Evolutionary conservation across 2,888 invertebrate species (phyloP).

Genomic region (Limnephilus rhombicus): DNA sequence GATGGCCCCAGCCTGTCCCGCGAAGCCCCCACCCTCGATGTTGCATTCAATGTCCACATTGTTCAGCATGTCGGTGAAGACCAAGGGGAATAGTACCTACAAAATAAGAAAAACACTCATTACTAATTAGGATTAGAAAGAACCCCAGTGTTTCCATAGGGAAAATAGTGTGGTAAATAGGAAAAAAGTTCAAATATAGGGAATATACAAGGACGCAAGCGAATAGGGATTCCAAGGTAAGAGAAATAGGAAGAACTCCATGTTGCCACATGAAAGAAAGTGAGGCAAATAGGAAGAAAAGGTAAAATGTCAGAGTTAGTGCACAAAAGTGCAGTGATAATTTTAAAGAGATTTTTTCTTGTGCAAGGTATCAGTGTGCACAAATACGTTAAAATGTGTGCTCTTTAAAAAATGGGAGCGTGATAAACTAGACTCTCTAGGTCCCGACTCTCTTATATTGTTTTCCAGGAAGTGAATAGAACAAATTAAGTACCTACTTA

Average conservation of each 20-base stretch:
- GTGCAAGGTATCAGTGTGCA: too few species aligned
- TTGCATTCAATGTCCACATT: conserved; percentile 91
- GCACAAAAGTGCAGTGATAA: too few species aligned
- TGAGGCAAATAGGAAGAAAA: too few species aligned
- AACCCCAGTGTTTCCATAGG: not conserved
- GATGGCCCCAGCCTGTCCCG: conserved; percentile 92
- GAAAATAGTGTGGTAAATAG: not conserved
- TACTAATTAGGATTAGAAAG: not conserved
- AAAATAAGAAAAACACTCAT: conserved; percentile 46
- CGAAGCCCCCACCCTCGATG: conserved; percentile 84
- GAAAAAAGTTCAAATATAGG: not conserved
- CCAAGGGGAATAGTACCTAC: conserved; percentile 89
- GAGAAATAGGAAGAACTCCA: too few species aligned
- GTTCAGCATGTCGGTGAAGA: conserved; percentile 86
- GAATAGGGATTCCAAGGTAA: too few species aligned
- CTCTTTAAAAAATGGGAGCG: not conserved
- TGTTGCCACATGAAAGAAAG: too few species aligned
- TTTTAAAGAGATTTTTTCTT: too few species aligned
- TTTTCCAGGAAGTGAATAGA: too few species aligned
- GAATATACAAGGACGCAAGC: not conserved
- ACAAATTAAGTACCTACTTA: too few species aligned
- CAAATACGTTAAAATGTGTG: too few species aligned
- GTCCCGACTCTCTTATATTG: not conserved
- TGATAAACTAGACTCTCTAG: not conserved
- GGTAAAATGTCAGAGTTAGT: too few species aligned